Evolutionary conservation across 2,888 invertebrate species (phyloP), one percentile per base, ranked within the genome.

Genomic region (Epiblema foenella): DNA sequence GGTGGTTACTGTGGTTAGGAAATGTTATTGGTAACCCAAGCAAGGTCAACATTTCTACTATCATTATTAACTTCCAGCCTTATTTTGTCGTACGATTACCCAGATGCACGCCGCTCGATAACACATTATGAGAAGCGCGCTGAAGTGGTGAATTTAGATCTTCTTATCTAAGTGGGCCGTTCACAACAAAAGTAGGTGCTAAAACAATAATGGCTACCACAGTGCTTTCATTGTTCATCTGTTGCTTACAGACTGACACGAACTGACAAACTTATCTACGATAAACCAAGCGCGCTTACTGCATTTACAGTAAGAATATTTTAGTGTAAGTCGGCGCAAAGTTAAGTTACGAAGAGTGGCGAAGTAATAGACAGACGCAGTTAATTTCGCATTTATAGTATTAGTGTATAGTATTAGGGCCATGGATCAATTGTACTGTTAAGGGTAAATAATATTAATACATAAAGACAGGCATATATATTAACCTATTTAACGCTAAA

Each of bases 141-240:
- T 62, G 67, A 67, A 62, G 71, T 67, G 62, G 71, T 51, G 77
- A 80, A 81, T 79, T 80, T 75, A 80, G 80, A 78, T 73, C 74
- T 73, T 75, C 63, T 78, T 83, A 85, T 87, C 83, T 83, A 80
- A 79, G 76, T 84, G 79, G 81, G 79, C 78, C 84, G 77, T 85
- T 85, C 86, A 77, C 77, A 74, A 74, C 69, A 75, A 76, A 75
- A 79, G 75, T 72, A 77, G 77, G 79, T 75, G 77, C 67, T 79
- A 77, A 81, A 81, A 84, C 85, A 83, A 79, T 80, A 80, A 75
- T 74, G 74, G 73, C 75, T 76, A 78, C 75, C 78, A 82, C 80
- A 81, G 78, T 79, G 75, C 75, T 77, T 75, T 82, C 80, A 81
- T 79, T 84, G 84, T 81, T 79, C 75, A 66, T 66, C 54, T 54